phyloP scores from a whole-genome alignment of 2,888 invertebrate species.

The Ochropleura plecta region DNA sequence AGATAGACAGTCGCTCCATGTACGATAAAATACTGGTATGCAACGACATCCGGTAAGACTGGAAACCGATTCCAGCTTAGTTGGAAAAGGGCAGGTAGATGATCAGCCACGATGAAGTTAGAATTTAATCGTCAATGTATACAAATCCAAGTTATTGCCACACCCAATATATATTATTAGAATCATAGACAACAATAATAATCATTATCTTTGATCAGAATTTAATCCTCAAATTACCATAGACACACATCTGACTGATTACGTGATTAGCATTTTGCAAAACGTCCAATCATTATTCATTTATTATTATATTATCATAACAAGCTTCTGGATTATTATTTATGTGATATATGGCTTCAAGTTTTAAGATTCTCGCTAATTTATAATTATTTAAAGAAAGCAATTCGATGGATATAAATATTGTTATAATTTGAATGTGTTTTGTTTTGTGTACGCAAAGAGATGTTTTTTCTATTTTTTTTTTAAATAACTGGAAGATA shows the following conservation, averaged over 20 bases:
- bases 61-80: neutral
- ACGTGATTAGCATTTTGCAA: constrained; percentile 37
- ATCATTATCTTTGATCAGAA: constrained; percentile 14
- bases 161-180: neutral
- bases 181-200: constrained; percentile 10
- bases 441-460: too few species aligned
- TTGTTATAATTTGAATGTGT: too few species aligned
- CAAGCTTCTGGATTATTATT: constrained; percentile 25
- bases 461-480: too few species aligned
- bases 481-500: too few species aligned
- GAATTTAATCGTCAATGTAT: neutral
- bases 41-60: neutral
- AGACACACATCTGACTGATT: constrained; percentile 17
- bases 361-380: neutral
- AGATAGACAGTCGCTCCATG: neutral
- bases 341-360: neutral
- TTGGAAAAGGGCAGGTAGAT: neutral
- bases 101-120: neutral
- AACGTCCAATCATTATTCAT: constrained; percentile 28
- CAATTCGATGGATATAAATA: too few species aligned
- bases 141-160: neutral
- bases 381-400: neutral
- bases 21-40: neutral
- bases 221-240: constrained; percentile 36
- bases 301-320: constrained; percentile 41